phyloP scores from a whole-genome alignment of 2,113 vertebrate genomes.

The Phylloscopus whistleri region DNA sequence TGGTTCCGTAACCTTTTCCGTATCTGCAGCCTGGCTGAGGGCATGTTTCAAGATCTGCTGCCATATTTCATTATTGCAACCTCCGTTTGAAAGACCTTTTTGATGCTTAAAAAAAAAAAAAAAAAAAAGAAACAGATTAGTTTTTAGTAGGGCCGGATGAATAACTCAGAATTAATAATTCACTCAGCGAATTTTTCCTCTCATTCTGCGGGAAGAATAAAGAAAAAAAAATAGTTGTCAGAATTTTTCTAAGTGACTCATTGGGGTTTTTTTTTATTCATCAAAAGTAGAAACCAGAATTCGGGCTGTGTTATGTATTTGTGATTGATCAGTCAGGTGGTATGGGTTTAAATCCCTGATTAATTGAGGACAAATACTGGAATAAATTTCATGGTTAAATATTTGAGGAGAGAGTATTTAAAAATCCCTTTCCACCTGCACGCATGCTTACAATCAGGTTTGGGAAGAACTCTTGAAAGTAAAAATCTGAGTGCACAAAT shows the following conservation, averaged over 20 bases:
- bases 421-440: not conserved
- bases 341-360: not conserved
- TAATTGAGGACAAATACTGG: not conserved
- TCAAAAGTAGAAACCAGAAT: not conserved
- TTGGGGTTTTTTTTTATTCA: not conserved
- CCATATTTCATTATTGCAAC: conserved; percentile 68
- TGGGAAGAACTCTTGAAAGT: not conserved
- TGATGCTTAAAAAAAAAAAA: conserved; percentile 9
- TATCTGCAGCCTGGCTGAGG: conserved; percentile 33
- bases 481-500: not conserved
- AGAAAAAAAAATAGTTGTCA: conserved; percentile 14
- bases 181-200: conserved; percentile 23
- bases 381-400: not conserved
- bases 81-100: conserved; percentile 51
- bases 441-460: not conserved
- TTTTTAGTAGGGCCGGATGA: conserved; percentile 40
- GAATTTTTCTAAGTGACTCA: not conserved
- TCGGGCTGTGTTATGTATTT: not conserved
- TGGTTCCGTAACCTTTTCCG: conserved; percentile 60
- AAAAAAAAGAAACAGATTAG: conserved; percentile 39
- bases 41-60: conserved; percentile 49
- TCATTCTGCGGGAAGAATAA: not conserved
- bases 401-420: not conserved
- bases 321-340: not conserved
- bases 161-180: conserved; percentile 60